phyloP scores from a whole-genome alignment of 2,797 vertebrate species.

The Perodicticus potto region DNA sequence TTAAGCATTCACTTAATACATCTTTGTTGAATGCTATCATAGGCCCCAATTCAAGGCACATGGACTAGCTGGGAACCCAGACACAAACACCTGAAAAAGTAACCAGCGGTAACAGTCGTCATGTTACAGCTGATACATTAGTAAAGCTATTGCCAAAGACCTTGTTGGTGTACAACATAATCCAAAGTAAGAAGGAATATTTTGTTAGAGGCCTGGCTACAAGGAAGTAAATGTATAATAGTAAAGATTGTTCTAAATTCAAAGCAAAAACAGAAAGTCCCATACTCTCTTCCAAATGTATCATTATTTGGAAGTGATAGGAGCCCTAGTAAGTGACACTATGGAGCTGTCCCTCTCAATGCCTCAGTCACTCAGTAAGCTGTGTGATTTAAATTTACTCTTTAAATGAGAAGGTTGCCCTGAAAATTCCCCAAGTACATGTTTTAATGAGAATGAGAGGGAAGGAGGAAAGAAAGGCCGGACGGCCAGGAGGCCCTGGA shows the following conservation, averaged over 20 bases:
- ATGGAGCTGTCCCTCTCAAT: not conserved
- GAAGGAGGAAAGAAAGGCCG: not conserved
- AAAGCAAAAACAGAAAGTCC: not conserved
- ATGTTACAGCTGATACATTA: not conserved
- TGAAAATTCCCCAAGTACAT: constrained; percentile 8
- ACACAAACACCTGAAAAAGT: constrained; percentile 1
- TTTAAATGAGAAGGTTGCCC: not conserved
- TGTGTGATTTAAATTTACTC: constrained; percentile 5
- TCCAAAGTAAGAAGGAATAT: not conserved
- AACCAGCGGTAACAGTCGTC: not conserved
- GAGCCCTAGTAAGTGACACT: not conserved
- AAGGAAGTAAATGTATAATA: constrained; percentile 23
- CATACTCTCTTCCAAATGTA: not conserved
- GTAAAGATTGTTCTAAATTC: constrained; percentile 15
- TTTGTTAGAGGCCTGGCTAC: not conserved
- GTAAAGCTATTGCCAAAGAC: constrained; percentile 12
- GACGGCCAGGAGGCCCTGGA: not conserved
- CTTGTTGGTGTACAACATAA: not conserved
- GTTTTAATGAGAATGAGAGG: not conserved
- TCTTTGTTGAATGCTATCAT: not conserved
- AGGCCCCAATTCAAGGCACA: not conserved
- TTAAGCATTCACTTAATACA: not conserved
- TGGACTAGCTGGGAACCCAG: not conserved
- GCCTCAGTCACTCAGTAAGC: not conserved
- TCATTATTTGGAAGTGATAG: not conserved